phyloP scores from a whole-genome alignment of 2,888 invertebrate species.

The Pediacus dermestoides region DNA sequence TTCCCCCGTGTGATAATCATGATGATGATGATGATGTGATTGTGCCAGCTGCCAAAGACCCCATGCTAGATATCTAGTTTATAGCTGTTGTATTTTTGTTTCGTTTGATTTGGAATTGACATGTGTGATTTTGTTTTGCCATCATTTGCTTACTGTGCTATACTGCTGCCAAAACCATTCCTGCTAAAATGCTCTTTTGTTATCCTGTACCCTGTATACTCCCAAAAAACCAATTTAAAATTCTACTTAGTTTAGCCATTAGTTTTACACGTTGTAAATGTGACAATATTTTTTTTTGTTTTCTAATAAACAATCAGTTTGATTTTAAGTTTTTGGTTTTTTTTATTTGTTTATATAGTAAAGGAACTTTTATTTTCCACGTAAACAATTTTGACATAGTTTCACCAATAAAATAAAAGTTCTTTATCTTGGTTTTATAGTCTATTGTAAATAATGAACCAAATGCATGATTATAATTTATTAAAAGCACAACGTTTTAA shows the following conservation, averaged over 20 bases:
- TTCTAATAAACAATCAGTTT: constrained; percentile 21
- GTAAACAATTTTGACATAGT: too few species aligned
- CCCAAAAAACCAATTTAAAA: too few species aligned
- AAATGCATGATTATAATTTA: too few species aligned
- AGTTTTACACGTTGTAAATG: neutral
- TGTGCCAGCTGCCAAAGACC: too few species aligned
- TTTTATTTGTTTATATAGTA: constrained; percentile 16
- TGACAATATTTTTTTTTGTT: constrained; percentile 4
- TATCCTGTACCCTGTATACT: constrained; percentile 1
- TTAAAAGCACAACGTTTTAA: too few species aligned
- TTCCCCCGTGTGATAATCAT: too few species aligned
- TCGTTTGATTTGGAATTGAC: constrained; percentile 7
- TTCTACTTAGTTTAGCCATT: too few species aligned
- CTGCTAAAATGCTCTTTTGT: constrained; percentile 14
- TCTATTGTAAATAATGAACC: too few species aligned
- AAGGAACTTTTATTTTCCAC: constrained; percentile 14
- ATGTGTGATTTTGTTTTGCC: constrained; percentile 17
- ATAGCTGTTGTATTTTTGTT: constrained; percentile 4
- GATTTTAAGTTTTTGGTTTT: constrained; percentile 18
- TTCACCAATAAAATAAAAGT: too few species aligned
- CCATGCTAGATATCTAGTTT: neutral
- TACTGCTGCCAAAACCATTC: constrained; percentile 11
- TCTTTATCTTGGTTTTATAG: too few species aligned
- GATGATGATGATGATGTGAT: too few species aligned
- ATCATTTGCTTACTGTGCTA: constrained; percentile 14